phyloP scores from a whole-genome alignment of 2,797 vertebrate species.

The Cuniculus paca region DNA sequence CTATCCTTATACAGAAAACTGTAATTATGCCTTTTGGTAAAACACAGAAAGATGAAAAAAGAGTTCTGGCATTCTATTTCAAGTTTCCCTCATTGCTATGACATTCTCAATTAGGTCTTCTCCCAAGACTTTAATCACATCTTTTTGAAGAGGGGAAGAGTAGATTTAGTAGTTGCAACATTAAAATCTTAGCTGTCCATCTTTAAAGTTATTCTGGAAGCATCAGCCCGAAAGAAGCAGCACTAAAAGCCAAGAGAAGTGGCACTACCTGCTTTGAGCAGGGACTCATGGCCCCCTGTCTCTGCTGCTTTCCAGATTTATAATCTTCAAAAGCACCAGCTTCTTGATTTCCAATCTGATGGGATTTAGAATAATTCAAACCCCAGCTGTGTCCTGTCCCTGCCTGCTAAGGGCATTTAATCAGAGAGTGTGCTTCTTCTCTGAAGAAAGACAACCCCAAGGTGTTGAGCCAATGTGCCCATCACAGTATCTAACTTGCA shows the following conservation, averaged over 20 bases:
- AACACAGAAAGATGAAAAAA: slow-evolving; percentile 40
- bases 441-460: slow-evolving; percentile 54
- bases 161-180: background rate
- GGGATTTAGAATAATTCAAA: slow-evolving; percentile 80
- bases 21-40: slow-evolving; percentile 56
- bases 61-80: slow-evolving; percentile 35
- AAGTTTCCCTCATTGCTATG: slow-evolving; percentile 35
- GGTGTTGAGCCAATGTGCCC: slow-evolving; percentile 60
- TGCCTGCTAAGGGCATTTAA: slow-evolving; percentile 77
- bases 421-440: slow-evolving; percentile 72
- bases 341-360: slow-evolving; percentile 80
- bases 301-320: slow-evolving; percentile 75
- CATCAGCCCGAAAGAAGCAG: slow-evolving; percentile 44
- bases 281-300: background rate
- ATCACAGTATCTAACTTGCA: slow-evolving; percentile 32
- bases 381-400: slow-evolving; percentile 80
- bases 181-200: slow-evolving; percentile 18
- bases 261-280: slow-evolving; percentile 66
- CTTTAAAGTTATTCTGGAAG: slow-evolving; percentile 43
- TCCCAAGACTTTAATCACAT: slow-evolving; percentile 57
- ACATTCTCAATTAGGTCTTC: slow-evolving; percentile 44
- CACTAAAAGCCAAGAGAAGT: slow-evolving; percentile 54
- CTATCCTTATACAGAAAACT: background rate
- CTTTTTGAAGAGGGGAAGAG: slow-evolving; percentile 4
- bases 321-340: slow-evolving; percentile 81